Percentiles rank a stretch among this genome's conserved stretches.
These are phyloP conservation scores for Yponomeuta plumbellus DNA, from an alignment of 2,888 invertebrate species.

Conservation along the genomic window DNA sequence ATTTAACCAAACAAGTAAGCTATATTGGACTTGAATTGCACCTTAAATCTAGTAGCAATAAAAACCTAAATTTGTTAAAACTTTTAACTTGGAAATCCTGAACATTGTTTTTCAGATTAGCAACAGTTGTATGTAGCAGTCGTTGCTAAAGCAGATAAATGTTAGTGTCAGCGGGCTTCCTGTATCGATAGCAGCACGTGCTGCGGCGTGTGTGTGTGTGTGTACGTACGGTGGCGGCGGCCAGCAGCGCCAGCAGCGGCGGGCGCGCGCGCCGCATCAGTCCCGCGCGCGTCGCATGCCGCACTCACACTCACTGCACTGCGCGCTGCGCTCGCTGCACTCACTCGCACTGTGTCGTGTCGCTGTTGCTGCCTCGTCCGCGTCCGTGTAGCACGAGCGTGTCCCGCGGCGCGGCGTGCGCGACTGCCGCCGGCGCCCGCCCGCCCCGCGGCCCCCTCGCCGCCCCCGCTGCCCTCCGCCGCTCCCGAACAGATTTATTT, in stretches of 20 bases:
- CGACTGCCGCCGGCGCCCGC: conserved; percentile 47
- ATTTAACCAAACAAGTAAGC: too few relatives aligned
- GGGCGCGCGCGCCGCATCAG: conserved; percentile 37
- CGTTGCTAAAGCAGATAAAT: neutral
- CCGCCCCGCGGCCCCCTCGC: conserved; percentile 39
- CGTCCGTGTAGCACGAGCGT: conserved; percentile 21
- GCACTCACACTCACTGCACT: conserved; percentile 32
- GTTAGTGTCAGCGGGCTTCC: neutral
- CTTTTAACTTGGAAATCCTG: too few relatives aligned
- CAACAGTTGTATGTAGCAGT: too few relatives aligned
- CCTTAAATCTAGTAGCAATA: too few relatives aligned
- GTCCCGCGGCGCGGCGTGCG: conserved; percentile 47
- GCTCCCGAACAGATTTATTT: conserved; percentile 9
- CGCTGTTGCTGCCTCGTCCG: conserved; percentile 21
- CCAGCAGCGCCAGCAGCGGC: conserved; percentile 62
- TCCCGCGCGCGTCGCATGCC: conserved; percentile 39
- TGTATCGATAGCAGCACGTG: neutral
- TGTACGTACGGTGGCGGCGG: conserved; percentile 50
- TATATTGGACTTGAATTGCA: too few relatives aligned
- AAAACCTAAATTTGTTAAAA: too few relatives aligned
- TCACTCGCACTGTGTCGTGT: conserved; percentile 23
- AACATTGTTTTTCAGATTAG: too few relatives aligned
- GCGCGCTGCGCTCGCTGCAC: conserved; percentile 27
- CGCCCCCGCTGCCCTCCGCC: conserved; percentile 26
- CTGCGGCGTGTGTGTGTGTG: neutral